Evolutionary conservation across 2,113 vertebrate genomes (phyloP).

Genomic region (Xiphophorus hellerii): DNA sequence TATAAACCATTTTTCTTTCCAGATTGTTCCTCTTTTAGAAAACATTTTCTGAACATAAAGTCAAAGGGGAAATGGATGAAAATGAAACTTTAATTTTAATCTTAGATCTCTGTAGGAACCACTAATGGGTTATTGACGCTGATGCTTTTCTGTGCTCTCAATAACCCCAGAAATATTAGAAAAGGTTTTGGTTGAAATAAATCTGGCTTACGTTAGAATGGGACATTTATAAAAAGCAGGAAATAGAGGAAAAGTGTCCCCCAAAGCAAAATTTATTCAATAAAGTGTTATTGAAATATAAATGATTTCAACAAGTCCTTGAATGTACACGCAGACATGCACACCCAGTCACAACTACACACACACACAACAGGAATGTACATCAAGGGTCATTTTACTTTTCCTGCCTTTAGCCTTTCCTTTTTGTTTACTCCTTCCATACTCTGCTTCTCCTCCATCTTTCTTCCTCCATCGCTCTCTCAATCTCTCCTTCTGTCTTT

Average conservation of each 20-base stretch:
- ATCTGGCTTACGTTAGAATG: slow-evolving; percentile 13
- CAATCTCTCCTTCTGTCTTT: slow-evolving; percentile 62
- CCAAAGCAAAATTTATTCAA: slow-evolving; percentile 45
- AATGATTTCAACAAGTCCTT: slow-evolving; percentile 63
- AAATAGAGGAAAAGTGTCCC: slow-evolving; percentile 10
- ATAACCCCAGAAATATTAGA: slow-evolving; percentile 9
- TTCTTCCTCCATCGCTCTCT: slow-evolving; percentile 37
- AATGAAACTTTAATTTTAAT: background rate
- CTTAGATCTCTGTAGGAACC: no score
- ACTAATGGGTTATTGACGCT: background rate
- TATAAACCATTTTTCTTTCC: background rate
- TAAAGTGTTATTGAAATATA: slow-evolving; percentile 55
- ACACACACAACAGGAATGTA: slow-evolving; percentile 55
- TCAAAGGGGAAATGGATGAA: background rate
- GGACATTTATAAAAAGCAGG: slow-evolving; percentile 20
- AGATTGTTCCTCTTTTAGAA: background rate
- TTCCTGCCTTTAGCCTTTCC: slow-evolving; percentile 63
- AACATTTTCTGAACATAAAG: background rate
- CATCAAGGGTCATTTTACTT: slow-evolving; percentile 72
- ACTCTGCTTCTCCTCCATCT: slow-evolving; percentile 64
- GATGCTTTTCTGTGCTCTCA: background rate
- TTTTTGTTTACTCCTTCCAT: slow-evolving; percentile 62
- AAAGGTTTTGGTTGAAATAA: slow-evolving; percentile 11
- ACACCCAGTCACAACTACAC: slow-evolving; percentile 17
- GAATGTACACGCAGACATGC: slow-evolving; percentile 24